phyloP scores from a whole-genome alignment of 2,113 vertebrate species.

The Paedocypris sp. region DNA sequence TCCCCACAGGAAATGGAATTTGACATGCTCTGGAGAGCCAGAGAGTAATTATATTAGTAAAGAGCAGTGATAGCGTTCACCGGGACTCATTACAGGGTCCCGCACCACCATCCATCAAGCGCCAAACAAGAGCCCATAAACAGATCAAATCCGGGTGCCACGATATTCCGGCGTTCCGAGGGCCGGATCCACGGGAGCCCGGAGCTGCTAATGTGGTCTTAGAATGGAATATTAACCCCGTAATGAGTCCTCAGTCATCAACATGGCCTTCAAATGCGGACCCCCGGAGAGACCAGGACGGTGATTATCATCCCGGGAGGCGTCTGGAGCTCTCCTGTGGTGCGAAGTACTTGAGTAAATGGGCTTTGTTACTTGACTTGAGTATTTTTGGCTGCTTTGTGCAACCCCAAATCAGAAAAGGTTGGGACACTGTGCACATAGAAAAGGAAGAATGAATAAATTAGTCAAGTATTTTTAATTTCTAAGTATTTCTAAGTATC shows the following conservation, averaged over 20 bases:
- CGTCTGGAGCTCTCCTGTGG: no score
- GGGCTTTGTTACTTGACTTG: no score
- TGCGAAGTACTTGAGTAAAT: no score
- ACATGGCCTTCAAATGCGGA: conserved; percentile 51
- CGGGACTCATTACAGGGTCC: conserved; percentile 59
- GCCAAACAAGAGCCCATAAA: conserved; percentile 40
- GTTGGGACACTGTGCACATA: no score
- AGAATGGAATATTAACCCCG: conserved; percentile 57
- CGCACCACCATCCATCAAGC: conserved; percentile 14
- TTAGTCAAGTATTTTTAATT: no score
- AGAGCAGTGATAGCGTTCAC: conserved; percentile 67
- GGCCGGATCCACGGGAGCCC: conserved; percentile 14
- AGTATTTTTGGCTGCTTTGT: no score
- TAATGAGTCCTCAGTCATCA: conserved; percentile 56
- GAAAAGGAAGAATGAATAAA: no score
- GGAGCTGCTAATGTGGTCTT: conserved; percentile 35
- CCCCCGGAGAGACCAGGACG: conserved; percentile 47
- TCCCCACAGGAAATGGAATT: conserved; percentile 57
- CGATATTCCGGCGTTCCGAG: conserved; percentile 14
- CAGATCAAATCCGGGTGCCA: conserved; percentile 26
- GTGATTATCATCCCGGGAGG: no score
- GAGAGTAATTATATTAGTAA: conserved; percentile 73
- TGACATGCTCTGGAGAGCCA: conserved; percentile 62
- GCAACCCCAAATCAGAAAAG: no score
- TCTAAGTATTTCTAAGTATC: no score